Conservation (phyloP, 2,888 invertebrate species). For the Panopea generosa region DNA sequence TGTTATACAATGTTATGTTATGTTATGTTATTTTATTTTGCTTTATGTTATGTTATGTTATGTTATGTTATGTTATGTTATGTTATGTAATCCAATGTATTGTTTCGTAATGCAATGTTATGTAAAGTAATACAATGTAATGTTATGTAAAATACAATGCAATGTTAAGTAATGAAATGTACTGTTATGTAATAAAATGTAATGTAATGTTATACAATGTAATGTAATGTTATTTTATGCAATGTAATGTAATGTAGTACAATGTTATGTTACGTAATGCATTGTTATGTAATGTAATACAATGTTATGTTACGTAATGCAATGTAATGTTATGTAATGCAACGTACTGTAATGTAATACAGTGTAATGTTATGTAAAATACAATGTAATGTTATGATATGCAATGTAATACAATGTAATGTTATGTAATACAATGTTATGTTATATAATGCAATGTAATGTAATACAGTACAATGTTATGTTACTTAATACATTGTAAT, state of each 20-base stretch:
- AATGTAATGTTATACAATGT: conserved; percentile 2
- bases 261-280: conserved; percentile 3
- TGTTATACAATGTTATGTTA: background rate
- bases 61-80: too few species aligned
- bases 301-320: background rate
- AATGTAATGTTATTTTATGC: conserved; percentile 1
- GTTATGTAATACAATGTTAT: conserved; percentile 6
- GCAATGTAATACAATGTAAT: conserved; percentile 1
- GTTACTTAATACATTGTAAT: background rate
- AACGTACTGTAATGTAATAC: background rate
- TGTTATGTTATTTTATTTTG: too few species aligned
- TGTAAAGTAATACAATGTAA: background rate
- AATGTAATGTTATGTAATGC: too few species aligned
- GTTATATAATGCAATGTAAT: background rate
- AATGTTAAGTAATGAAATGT: too few species aligned
- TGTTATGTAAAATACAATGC: too few species aligned
- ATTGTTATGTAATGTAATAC: conserved; percentile 7
- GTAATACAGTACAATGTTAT: background rate
- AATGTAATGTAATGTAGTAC: conserved; percentile 10
- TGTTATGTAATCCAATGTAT: background rate
- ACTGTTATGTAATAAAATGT: too few species aligned
- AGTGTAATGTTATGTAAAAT: background rate
- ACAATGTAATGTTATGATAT: too few species aligned
- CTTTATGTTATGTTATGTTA: too few species aligned
- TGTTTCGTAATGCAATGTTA: background rate